Base-by-base conservation (phyloP, 1,140 invertebrate genomes). In the Diplogasteroides magnus region DNA sequence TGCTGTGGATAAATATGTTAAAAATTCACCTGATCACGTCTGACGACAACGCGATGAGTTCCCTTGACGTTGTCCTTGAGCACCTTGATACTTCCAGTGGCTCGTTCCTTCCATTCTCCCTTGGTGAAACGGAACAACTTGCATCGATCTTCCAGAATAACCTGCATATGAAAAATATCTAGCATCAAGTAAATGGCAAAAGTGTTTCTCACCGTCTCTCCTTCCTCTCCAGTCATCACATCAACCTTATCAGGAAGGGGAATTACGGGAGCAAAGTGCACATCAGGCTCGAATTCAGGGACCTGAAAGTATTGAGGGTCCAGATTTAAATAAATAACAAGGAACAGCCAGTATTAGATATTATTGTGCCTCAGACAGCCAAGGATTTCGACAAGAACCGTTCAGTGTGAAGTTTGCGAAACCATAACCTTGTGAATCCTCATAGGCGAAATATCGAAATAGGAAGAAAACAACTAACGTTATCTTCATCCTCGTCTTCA, bases 71-170 rank as follows among this genome's bases (percentile, higher is more conserved):
- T 60, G 31, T 68, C 55, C 55, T 62, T 71, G 23, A 72, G 64
- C 1, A 79, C 72, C 76, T 86, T 86, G 28, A 86, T 77, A 19
- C 85, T 83, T 1, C 86, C 86, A 27, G 83, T 72, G 23, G 85
- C 86, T 69, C 86, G 78, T 71, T 86, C 86, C 72, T 86, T 86
- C 84, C 84, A 85, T 76, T 85, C 84, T 13, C 76, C 79, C 27
- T 67, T 61, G 28, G 76, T 68, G 64, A 72, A 81, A 55, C 77
- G 77, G 66, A 74, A 80, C 13, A 80, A 69, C 61, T 81, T 81
- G 31, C 67, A 67, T 14, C 77, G 77, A 37, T 70, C 69, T 1
- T 64, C 32, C 62, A 79, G 77, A 13, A 79, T 28, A 26, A 77
- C 76, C 72, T 79, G 64, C 27, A 77, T 58, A 58, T 13, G 19